Evolutionary conservation across 1,140 invertebrate species (phyloP).

Genomic region (Drosophila biarmipes): DNA sequence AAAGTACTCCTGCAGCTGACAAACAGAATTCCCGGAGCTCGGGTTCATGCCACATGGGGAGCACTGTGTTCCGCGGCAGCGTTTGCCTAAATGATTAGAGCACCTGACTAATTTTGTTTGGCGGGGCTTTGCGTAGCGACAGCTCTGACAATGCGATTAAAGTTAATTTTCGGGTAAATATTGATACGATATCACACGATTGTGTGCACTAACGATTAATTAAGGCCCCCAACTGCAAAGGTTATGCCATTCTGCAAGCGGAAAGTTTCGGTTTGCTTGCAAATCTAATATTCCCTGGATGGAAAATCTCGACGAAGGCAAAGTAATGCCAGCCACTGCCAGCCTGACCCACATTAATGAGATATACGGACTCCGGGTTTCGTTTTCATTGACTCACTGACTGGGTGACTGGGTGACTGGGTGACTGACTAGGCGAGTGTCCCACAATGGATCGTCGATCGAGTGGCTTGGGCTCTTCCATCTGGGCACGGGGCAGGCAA

Average conservation of each 20-base stretch:
- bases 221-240: constrained; percentile 26
- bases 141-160: constrained; percentile 68
- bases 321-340: constrained; percentile 5
- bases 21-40: constrained; percentile 4
- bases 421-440: constrained; percentile 36
- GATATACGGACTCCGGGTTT: constrained; percentile 59
- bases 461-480: constrained; percentile 8
- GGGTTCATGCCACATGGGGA: constrained; percentile 13
- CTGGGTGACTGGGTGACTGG: constrained; percentile 41
- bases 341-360: constrained; percentile 58
- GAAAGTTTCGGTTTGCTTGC: constrained; percentile 11
- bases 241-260: constrained; percentile 1
- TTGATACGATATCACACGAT: constrained; percentile 58
- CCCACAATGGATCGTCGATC: constrained; percentile 47
- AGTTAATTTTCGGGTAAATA: constrained; percentile 65
- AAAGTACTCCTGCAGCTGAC: constrained; percentile 16
- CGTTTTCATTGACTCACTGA: constrained; percentile 64
- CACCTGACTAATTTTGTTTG: constrained; percentile 62
- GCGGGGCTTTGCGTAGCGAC: constrained; percentile 40
- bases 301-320: constrained; percentile 6
- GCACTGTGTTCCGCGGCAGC: constrained; percentile 9
- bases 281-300: not conserved
- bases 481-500: constrained; percentile 34
- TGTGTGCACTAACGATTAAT: constrained; percentile 51
- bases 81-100: constrained; percentile 60